Conservation (phyloP, 2,797 vertebrate species). For the Spatula clypeata region DNA sequence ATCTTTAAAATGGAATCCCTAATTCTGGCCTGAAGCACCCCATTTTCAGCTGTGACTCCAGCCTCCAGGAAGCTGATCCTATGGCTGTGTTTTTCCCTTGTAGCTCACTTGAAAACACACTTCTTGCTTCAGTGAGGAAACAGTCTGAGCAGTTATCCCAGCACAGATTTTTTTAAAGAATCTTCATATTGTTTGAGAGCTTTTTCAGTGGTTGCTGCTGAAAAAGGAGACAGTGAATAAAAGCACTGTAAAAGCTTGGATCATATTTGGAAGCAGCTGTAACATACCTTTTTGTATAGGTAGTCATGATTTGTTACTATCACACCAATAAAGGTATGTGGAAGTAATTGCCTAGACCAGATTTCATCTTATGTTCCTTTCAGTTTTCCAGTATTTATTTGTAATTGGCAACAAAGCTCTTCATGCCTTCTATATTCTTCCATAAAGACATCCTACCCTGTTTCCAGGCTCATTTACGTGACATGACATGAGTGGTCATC, state of each 20-base stretch:
- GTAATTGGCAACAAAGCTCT: background rate
- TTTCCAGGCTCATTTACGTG: background rate
- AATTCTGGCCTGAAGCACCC: background rate
- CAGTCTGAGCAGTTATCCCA: background rate
- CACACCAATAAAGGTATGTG: background rate
- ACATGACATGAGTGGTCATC: background rate
- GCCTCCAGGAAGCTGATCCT: background rate
- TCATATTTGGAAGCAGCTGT: background rate
- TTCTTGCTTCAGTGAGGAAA: background rate
- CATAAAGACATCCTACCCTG: background rate
- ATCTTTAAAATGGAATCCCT: background rate
- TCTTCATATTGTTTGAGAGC: background rate
- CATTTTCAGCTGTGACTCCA: background rate
- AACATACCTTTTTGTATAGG: background rate
- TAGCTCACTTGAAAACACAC: background rate
- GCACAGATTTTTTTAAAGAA: background rate
- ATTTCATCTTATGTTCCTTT: background rate
- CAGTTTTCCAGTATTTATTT: background rate
- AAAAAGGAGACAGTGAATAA: background rate
- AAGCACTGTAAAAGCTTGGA: background rate
- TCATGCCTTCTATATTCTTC: background rate
- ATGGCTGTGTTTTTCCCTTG: background rate
- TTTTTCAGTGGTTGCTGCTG: background rate
- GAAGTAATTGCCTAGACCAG: background rate
- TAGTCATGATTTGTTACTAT: background rate